Base-by-base conservation (phyloP, 2,113 vertebrate species). In the Planiliza haematocheilus region DNA sequence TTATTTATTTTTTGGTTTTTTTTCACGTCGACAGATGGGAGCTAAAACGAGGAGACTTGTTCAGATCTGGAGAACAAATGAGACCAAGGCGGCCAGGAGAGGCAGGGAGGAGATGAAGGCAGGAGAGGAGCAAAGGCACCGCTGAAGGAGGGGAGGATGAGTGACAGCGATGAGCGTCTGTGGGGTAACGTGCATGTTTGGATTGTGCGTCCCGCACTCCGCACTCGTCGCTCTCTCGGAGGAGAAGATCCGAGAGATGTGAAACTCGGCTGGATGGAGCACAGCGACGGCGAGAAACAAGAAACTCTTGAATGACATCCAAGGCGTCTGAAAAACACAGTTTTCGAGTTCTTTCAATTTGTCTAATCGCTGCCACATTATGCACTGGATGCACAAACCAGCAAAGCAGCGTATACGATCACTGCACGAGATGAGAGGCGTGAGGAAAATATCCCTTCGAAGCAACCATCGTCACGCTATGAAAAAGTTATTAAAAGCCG, bases 11-110 rank as follows among this genome's bases (percentile, higher is more conserved):
- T 42, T 45, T 45, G n/a, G n/a, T 45, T n/a, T 45, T 10, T 18
- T 10, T 68, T 12, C 11, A 16, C 56, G 45, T 53, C 66, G 74
- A 39, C 71, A 74, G 52, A 69, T 56, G 24, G 71, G 52, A 52
- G 21, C 17, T 30, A 61, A 70, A 57, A 72, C 30, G 30, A 45
- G 41, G n/a, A 61, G 13, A 82, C 58, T 59, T 65, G 56, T 6
- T 42, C 14, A 53, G 62, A 82, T 67, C 48, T 13, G 36, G 18
- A 65, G 49, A 73, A 82, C 64, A 77, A 79, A 72, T 21, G 50
- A 71, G 52, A 10, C 8, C 21, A 11, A 45, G 39, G 46, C 51
- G 49, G 4, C 39, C 45, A 42, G 16, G 10, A 21, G 49, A 69
- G 41, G 24, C 36, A 11, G 36, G 43, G 21, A 11, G 46, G 62